A percentile compares a stretch with the other conserved stretches of the same genome.
These are phyloP conservation scores for Drosophila lini DNA, from an alignment of 1,140 invertebrate species.

Conservation along the genomic window DNA sequence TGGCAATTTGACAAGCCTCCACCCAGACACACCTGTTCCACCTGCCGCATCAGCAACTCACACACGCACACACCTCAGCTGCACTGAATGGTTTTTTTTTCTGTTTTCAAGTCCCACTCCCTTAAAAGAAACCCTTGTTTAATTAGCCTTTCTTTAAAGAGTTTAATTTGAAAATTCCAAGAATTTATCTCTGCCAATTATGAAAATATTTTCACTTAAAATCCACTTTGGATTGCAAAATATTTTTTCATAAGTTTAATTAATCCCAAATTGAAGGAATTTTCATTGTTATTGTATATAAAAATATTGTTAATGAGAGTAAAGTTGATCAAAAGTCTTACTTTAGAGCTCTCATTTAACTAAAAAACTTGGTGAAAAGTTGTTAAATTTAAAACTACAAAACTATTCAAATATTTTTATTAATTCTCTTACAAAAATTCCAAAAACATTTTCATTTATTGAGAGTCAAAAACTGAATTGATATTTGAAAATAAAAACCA, in stretches of 20 bases:
- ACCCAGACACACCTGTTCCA: conserved; percentile 14
- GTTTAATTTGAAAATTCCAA: conserved; percentile 4
- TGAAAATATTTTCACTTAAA: conserved; percentile 1
- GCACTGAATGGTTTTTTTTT: conserved; percentile 25
- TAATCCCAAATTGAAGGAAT: not conserved
- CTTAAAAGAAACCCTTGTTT: conserved; percentile 7
- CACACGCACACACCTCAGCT: conserved; percentile 29
- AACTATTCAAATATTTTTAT: not conserved
- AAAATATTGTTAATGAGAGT: no score
- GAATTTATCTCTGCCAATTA: conserved; percentile 8
- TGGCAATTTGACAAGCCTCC: conserved; percentile 42
- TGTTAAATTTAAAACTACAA: not conserved
- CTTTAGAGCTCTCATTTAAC: not conserved
- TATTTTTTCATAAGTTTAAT: conserved; percentile 3
- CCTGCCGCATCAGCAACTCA: conserved; percentile 10
- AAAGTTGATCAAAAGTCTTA: not conserved
- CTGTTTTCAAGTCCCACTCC: not conserved
- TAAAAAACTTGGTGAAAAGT: not conserved
- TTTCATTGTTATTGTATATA: not conserved
- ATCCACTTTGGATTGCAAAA: no score
- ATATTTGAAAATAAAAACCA: conserved; percentile 21
- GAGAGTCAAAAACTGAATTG: conserved; percentile 2
- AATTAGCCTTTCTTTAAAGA: conserved; percentile 16
- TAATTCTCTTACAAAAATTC: conserved; percentile 1
- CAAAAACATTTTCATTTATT: conserved; percentile 15